Evolutionary conservation across 2,113 vertebrate species (phyloP).

Genomic region (Tylochromis polylepis): DNA sequence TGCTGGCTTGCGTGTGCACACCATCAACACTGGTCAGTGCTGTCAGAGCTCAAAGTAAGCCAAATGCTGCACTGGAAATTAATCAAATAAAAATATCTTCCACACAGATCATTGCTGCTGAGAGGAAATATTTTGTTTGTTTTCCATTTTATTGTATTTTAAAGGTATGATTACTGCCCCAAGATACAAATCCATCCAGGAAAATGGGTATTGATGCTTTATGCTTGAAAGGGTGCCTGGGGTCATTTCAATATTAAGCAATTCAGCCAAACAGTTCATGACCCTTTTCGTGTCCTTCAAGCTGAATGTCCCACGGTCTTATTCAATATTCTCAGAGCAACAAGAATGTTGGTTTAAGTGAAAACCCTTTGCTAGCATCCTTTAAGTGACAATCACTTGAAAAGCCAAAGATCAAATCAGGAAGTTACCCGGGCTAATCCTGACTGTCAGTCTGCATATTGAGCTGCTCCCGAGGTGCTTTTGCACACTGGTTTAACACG

Average conservation of each 20-base stretch:
- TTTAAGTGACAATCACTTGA: neutral
- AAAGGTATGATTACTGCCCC: neutral
- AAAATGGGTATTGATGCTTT: neutral
- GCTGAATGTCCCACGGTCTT: neutral
- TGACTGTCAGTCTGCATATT: neutral
- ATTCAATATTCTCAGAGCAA: neutral
- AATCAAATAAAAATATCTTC: neutral
- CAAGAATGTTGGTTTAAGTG: neutral
- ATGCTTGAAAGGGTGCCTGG: neutral
- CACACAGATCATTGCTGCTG: neutral
- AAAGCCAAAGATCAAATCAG: neutral
- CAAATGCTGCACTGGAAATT: neutral
- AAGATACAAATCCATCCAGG: neutral
- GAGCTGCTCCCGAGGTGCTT: neutral
- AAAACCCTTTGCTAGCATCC: neutral
- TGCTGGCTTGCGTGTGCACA: neutral
- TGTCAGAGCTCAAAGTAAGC: neutral
- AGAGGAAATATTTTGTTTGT: neutral
- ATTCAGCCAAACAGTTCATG: fast-evolving
- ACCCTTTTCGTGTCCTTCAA: neutral
- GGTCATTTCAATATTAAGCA: neutral
- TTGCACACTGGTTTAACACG: neutral
- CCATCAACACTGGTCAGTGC: neutral
- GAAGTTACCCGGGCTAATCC: neutral
- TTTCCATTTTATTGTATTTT: neutral